A percentile compares a stretch with the other conserved stretches of the same genome.
Evolutionary conservation across 1,140 invertebrate species (phyloP).

Genomic region (Harpegnathos saltator): DNA sequence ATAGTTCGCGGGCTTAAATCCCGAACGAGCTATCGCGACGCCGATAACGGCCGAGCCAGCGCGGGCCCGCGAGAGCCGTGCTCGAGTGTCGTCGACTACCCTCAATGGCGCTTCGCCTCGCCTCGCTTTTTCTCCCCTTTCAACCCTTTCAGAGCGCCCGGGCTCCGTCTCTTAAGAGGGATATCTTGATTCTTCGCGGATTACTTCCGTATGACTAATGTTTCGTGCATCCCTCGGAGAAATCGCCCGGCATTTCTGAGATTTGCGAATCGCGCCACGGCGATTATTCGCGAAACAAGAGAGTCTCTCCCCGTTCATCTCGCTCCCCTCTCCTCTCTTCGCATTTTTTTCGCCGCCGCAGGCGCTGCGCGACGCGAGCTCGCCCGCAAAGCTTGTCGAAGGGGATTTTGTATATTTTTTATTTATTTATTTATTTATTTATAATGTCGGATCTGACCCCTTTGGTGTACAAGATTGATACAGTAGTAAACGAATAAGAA

Average conservation of each 20-base stretch:
- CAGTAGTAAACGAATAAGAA: no score
- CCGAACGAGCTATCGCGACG: conserved; percentile 49
- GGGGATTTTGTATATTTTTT: no score
- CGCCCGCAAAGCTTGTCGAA: no score
- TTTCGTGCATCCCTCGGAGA: not conserved
- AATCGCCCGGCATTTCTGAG: not conserved
- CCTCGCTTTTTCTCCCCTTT: conserved; percentile 30
- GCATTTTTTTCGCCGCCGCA: no score
- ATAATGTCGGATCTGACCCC: no score
- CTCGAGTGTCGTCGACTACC: conserved; percentile 49
- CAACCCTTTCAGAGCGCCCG: not conserved
- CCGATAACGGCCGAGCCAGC: conserved; percentile 22
- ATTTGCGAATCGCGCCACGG: not conserved
- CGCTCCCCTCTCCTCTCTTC: no score
- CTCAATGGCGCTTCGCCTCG: conserved; percentile 20
- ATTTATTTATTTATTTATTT: no score
- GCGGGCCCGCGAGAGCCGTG: conserved; percentile 24
- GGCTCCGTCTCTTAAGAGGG: conserved; percentile 15
- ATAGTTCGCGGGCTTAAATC: conserved; percentile 60
- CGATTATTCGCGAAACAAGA: not conserved
- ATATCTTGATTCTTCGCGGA: conserved; percentile 39
- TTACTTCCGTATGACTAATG: conserved; percentile 3
- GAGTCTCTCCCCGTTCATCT: no score
- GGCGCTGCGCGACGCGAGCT: no score
- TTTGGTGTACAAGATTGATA: no score